A percentile compares a stretch with the other conserved stretches of the same genome.
Evolutionary conservation across 1,140 invertebrate species (phyloP).

Genomic region (Drusus annulatus): DNA sequence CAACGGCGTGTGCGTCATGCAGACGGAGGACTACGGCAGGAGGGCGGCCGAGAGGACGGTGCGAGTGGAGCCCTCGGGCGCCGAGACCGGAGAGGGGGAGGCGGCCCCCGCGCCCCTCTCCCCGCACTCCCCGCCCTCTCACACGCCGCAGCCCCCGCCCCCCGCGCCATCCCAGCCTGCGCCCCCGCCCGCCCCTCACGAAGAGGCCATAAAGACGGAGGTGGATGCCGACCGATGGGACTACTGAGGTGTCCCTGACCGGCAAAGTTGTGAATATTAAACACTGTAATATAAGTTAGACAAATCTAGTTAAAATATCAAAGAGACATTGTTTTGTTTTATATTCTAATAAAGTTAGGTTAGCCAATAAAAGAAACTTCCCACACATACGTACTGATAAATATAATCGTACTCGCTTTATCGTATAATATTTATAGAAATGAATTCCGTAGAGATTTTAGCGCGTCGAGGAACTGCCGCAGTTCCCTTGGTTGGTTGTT

Average conservation of each 20-base stretch:
- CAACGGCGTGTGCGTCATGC: slow-evolving; percentile 93
- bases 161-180: slow-evolving; percentile 58
- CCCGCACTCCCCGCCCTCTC: slow-evolving; percentile 64
- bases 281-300: slow-evolving; percentile 54
- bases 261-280: slow-evolving; percentile 36
- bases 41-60: slow-evolving; percentile 79
- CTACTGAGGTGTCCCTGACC: slow-evolving; percentile 61
- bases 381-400: slow-evolving; percentile 60
- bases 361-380: slow-evolving; percentile 57
- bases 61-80: slow-evolving; percentile 80
- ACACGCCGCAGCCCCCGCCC: slow-evolving; percentile 56
- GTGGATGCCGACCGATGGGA: slow-evolving; percentile 70
- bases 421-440: slow-evolving; percentile 52
- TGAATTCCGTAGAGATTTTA: slow-evolving; percentile 52
- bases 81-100: slow-evolving; percentile 72
- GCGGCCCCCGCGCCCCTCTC: slow-evolving; percentile 71
- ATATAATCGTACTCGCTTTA: slow-evolving; percentile 59
- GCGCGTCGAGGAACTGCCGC: slow-evolving; percentile 26
- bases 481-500: not conserved
- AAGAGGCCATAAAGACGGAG: slow-evolving; percentile 68
- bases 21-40: slow-evolving; percentile 80
- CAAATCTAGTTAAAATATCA: slow-evolving; percentile 60
- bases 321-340: slow-evolving; percentile 58
- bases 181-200: slow-evolving; percentile 61
- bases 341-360: slow-evolving; percentile 54